Base-by-base conservation (phyloP, 2,113 vertebrate species). In the Sprattus sprattus region DNA sequence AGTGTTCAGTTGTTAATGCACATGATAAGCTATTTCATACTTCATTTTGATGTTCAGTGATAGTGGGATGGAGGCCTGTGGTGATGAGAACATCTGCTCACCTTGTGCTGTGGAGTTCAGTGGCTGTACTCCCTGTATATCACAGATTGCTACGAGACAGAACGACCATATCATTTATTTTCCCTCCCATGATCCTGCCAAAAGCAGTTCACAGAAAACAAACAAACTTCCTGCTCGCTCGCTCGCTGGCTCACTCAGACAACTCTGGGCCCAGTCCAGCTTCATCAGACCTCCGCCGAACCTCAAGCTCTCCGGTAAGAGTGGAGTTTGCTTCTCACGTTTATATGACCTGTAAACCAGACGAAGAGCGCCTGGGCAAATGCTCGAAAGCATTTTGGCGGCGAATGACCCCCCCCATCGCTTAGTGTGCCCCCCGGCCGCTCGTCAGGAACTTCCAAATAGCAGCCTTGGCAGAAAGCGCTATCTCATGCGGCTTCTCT, bases 251-350 rank as follows among this genome's bases (percentile, higher is more conserved):
- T 87, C 91, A 93, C 93, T 93, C 92, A 91, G 86, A 90, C 88
- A 89, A 92, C 91, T 89, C 84, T 93, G 93, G 93, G 92, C 52
- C n/a, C 0, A 4, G 0, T 90, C 94, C 94, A 94, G 86, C 87
- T 93, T 94, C 91, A 93, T 94, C 92, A 94, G 88, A 90, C 91
- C 86, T 88, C 86, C 85, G 46, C 81, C 78, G 82, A 71, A 83
- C 91, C 88, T 86, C 45, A 45, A 52, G 87, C 54, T 75, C 80
- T 83, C 89, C 89, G 80, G 49, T 84, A 85, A 82, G 67, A 49
- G 44, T 46, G 75, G 81, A 80, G 85, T 80, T 86, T 81, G 81
- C 81, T 67, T 85, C 82, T 86, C 83, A 86, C 88, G 87, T 90
- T 88, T 50, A 82, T 85, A 52, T 90, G 90, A 92, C 91, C 91